Percentiles rank a stretch among this genome's conserved stretches.
Evolutionary conservation across 2,888 invertebrate genomes (phyloP).

Genomic region (Megalurothrips usitatus): DNA sequence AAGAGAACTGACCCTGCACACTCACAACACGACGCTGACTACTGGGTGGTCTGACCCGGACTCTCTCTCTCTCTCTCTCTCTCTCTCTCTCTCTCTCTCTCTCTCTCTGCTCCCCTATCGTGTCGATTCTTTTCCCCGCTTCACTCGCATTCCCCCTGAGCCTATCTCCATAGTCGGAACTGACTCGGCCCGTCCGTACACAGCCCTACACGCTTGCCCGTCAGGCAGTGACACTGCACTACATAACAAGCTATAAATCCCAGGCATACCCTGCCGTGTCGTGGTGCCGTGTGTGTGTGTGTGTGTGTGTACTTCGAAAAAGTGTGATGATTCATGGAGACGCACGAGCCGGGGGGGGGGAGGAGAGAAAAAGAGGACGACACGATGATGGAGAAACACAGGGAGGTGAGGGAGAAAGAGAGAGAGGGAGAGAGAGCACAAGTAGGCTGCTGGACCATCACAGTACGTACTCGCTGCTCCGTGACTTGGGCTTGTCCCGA

Average conservation of each 20-base stretch:
- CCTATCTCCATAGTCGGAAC: not conserved
- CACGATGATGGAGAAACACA: not conserved
- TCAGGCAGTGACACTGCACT: constrained; percentile 17
- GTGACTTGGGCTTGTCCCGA: not conserved
- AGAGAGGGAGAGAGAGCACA: not conserved
- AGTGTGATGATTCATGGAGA: constrained; percentile 7
- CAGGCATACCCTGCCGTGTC: too few species aligned
- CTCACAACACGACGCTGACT: too few species aligned
- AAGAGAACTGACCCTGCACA: too few species aligned
- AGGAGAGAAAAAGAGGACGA: not conserved
- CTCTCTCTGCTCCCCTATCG: not conserved
- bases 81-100: not conserved
- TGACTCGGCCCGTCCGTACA: not conserved
- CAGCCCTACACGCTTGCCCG: too few species aligned
- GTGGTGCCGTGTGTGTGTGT: too few species aligned
- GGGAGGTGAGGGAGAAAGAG: not conserved
- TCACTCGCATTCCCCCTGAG: not conserved
- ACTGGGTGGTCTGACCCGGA: not conserved
- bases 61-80: not conserved
- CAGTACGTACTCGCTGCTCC: not conserved
- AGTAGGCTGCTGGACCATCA: not conserved
- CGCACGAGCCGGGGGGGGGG: not conserved
- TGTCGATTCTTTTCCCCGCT: too few species aligned
- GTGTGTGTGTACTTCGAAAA: not conserved
- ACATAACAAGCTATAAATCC: constrained; percentile 22